Evolutionary conservation across 2,113 vertebrate genomes (phyloP), one percentile per base, ranked within the genome.

Genomic region (Lycocorax pyrrhopterus): DNA sequence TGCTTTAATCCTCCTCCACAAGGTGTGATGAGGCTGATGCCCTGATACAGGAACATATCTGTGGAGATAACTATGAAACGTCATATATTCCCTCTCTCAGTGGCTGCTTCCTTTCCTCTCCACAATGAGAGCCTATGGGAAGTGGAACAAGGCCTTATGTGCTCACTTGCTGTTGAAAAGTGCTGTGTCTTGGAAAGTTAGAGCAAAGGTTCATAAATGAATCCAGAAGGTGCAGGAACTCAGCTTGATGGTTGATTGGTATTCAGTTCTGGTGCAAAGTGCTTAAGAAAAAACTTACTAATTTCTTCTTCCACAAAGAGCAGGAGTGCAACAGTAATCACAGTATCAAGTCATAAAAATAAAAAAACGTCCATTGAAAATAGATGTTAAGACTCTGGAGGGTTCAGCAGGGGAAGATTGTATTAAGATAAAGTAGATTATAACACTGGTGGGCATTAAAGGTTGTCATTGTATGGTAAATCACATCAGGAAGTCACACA

Each of bases 401-500:
- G 84, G 95, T 97, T 98, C 94, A 97, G 96, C 92, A 92, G 96
- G 93, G 94, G 93, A 96, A 97, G 97, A 98, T 96, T 96, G 96
- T 93, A 97, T 98, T 98, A 98, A 98, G 97, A 98, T 98, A 97
- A 97, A 98, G 95, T 94, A 96, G 96, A 98, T 97, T 97, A 96
- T 97, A 96, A 92, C 81, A 74, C 74, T 0, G 14, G 69, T 15
- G 26, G 95, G 92, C 96, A 74, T 95, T 96, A 97, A 97, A 97
- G 78, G 91, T 96, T 97, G 97, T 97, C 96, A 84, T 90, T 96
- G 97, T 94, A 89, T 94, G 86, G 82, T 86, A 95, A 97, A 95
- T 96, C 93, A 62, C 95, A 85, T 90, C 53, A 32, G 97, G 88
- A 96, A 97, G 93, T 90, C 93, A 95, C 95, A 86, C 84, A 92